A percentile compares a stretch with the other conserved stretches of the same genome.
These are phyloP conservation scores for Creontiades dilutus DNA, from an alignment of 2,888 invertebrate genomes.

Conservation along the genomic window DNA sequence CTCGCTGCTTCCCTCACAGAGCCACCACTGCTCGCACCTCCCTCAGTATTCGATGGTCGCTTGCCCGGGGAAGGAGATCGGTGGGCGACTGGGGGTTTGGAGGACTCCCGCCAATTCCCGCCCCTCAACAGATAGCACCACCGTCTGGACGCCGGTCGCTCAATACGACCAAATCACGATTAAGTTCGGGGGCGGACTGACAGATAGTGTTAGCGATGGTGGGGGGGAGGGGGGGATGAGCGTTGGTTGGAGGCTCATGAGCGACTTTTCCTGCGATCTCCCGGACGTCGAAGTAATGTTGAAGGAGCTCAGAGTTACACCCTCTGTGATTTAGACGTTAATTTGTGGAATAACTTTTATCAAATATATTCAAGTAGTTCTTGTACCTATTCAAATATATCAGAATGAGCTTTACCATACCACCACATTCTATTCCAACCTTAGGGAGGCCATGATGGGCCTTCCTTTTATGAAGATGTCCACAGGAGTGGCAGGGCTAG, in stretches of 20 bases:
- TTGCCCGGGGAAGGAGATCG: slow-evolving; percentile 64
- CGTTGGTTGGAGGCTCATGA: background rate
- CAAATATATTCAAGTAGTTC: too few relatives aligned
- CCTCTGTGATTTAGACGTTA: too few relatives aligned
- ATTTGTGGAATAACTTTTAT: too few relatives aligned
- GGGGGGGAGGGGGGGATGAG: background rate
- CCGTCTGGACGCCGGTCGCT: slow-evolving; percentile 42
- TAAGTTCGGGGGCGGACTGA: background rate
- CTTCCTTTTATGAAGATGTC: too few relatives aligned
- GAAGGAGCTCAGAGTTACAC: background rate
- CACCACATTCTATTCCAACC: too few relatives aligned
- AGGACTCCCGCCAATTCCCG: slow-evolving; percentile 51
- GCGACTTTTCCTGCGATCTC: background rate
- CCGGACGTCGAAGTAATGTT: background rate
- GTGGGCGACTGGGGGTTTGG: slow-evolving; percentile 52
- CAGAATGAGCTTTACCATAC: too few relatives aligned
- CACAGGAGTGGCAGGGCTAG: too few relatives aligned
- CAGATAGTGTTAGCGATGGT: background rate
- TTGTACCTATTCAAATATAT: too few relatives aligned
- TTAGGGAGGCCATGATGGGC: too few relatives aligned
- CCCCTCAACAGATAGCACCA: slow-evolving; percentile 53
- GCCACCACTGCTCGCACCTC: slow-evolving; percentile 62
- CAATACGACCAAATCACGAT: slow-evolving; percentile 1
- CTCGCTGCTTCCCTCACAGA: slow-evolving; percentile 56
- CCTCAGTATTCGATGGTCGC: slow-evolving; percentile 53